Percentiles rank a stretch among this genome's conserved stretches.
Evolutionary conservation across 2,113 vertebrate genomes (phyloP).

Genomic region (Sigmodon hispidus): DNA sequence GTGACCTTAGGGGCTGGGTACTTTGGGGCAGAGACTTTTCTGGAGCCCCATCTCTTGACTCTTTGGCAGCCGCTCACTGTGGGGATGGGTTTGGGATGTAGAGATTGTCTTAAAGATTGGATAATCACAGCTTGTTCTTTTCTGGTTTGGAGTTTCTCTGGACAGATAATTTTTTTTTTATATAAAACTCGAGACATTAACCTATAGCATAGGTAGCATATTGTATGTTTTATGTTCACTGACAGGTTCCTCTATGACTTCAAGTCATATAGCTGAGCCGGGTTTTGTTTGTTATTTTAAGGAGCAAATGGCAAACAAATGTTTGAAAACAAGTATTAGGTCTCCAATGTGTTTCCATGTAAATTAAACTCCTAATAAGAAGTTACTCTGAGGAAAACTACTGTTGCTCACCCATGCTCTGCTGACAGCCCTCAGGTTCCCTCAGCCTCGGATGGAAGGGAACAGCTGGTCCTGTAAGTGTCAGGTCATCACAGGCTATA

Average conservation of each 20-base stretch:
- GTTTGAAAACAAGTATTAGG: background rate
- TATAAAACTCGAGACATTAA: background rate
- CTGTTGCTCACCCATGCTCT: background rate
- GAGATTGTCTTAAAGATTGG: background rate
- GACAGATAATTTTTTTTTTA: background rate
- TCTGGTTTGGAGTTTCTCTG: background rate
- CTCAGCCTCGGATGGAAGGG: background rate
- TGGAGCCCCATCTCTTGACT: background rate
- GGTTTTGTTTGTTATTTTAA: too few species aligned
- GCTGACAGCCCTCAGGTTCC: background rate
- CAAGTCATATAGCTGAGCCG: background rate
- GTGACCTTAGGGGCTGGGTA: rapidly evolving
- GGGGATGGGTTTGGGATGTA: background rate
- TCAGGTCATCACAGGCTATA: background rate
- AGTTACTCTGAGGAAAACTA: background rate
- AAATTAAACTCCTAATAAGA: background rate
- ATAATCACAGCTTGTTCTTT: background rate
- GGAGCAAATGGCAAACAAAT: background rate
- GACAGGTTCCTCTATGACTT: background rate
- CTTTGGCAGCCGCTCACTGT: background rate
- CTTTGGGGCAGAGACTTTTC: background rate
- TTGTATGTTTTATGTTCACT: background rate
- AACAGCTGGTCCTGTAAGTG: slow-evolving; percentile 2
- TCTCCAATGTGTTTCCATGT: background rate
- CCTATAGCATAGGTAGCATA: background rate